phyloP scores from a whole-genome alignment of 1,140 invertebrate genomes.

The Megalopta genalis region DNA sequence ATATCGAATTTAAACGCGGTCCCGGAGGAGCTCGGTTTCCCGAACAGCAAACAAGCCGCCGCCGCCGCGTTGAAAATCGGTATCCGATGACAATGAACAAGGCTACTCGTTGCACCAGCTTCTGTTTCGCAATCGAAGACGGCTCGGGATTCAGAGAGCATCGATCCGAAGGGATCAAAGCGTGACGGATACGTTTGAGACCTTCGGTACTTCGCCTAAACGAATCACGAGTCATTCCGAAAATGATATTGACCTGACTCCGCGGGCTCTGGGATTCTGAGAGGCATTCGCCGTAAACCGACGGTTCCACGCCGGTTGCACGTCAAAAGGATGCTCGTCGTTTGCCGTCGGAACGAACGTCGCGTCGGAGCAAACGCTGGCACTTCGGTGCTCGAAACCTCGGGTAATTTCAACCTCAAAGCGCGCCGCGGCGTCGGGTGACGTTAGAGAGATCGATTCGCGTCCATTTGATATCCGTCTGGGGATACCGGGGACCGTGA shows the following conservation, averaged over 20 bases:
- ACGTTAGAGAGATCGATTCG: constrained; percentile 27
- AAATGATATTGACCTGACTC: constrained; percentile 4
- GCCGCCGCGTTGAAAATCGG: too few relatives aligned
- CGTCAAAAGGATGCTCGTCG: constrained; percentile 37
- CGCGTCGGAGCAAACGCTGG: constrained; percentile 16
- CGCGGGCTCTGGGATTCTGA: not conserved
- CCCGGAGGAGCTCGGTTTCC: too few relatives aligned
- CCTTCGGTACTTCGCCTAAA: too few relatives aligned
- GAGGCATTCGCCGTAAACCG: constrained; percentile 26
- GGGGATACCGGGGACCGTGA: not conserved
- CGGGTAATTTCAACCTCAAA: constrained; percentile 40
- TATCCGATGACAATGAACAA: too few relatives aligned
- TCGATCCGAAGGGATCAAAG: not conserved
- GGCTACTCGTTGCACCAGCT: too few relatives aligned
- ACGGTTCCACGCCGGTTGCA: constrained; percentile 14
- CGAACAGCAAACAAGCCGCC: too few relatives aligned
- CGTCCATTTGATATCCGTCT: constrained; percentile 17
- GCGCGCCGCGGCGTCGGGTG: not conserved
- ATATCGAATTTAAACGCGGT: too few relatives aligned
- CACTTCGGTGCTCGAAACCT: constrained; percentile 26
- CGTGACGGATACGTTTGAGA: not conserved
- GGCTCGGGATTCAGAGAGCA: too few relatives aligned
- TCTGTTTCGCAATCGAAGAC: too few relatives aligned
- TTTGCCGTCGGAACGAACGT: constrained; percentile 20
- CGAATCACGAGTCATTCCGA: not conserved